Conservation (phyloP, 2,888 invertebrate genomes). For the Drosophila mimica region DNA sequence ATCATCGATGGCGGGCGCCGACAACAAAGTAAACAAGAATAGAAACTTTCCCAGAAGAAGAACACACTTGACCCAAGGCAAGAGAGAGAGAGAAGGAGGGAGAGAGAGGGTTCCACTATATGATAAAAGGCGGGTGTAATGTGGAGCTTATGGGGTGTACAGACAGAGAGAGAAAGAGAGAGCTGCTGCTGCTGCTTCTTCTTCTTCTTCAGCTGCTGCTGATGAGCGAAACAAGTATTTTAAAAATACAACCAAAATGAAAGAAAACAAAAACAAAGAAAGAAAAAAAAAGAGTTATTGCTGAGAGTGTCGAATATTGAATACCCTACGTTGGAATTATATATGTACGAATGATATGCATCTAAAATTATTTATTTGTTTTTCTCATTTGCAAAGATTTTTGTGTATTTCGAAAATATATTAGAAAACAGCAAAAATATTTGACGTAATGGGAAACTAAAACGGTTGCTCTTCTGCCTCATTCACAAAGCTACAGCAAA, state of each 20-base stretch:
- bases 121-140: background rate
- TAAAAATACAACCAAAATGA: conserved; percentile 38
- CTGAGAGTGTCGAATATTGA: background rate
- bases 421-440: background rate
- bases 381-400: background rate
- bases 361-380: background rate
- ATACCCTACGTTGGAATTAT: background rate
- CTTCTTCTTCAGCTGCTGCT: conserved; percentile 7
- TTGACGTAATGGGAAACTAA: background rate
- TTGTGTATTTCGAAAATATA: background rate
- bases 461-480: background rate
- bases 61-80: conserved; percentile 53
- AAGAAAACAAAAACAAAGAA: background rate
- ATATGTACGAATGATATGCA: background rate
- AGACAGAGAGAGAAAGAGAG: background rate
- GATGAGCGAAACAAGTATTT: conserved; percentile 50
- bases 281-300: background rate
- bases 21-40: conserved; percentile 61
- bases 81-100: background rate
- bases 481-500: background rate
- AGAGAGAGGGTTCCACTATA: background rate
- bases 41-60: conserved; percentile 30
- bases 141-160: background rate
- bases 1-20: conserved; percentile 51
- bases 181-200: background rate